Evolutionary conservation across 30 jellyfish, hydroid and myxozoan genomes (phyloP).

Genomic region (Clytia hemisphaerica): DNA sequence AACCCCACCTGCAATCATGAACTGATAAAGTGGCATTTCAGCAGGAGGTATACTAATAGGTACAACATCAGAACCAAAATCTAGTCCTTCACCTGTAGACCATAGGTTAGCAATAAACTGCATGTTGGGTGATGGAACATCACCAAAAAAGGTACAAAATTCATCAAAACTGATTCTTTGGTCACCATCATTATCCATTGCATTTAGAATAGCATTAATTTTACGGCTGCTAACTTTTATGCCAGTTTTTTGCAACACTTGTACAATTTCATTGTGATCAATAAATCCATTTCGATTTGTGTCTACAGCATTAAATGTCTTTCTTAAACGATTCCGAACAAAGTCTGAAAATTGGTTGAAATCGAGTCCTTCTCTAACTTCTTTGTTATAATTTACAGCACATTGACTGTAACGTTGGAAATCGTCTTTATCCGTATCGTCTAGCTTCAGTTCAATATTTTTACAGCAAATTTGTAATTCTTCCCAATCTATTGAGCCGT

Average conservation of each 20-base stretch:
- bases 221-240: slow-evolving; percentile 42
- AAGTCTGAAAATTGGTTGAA: slow-evolving; percentile 50
- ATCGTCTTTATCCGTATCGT: slow-evolving; percentile 17
- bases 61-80: slow-evolving; percentile 72
- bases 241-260: slow-evolving; percentile 35
- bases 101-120: slow-evolving; percentile 45
- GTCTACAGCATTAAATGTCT: slow-evolving; percentile 50
- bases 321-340: slow-evolving; percentile 36
- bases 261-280: slow-evolving; percentile 46
- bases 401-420: slow-evolving; percentile 20
- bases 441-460: slow-evolving; percentile 30
- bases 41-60: slow-evolving; percentile 77
- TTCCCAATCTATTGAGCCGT: slow-evolving; percentile 48
- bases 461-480: slow-evolving; percentile 58
- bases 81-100: slow-evolving; percentile 60
- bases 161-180: slow-evolving; percentile 51
- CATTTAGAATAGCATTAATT: slow-evolving; percentile 34
- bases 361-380: slow-evolving; percentile 15
- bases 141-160: slow-evolving; percentile 67
- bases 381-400: slow-evolving; percentile 33
- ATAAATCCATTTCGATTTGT: slow-evolving; percentile 34
- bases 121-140: slow-evolving; percentile 62
- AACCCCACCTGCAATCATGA: slow-evolving; percentile 80
- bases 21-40: slow-evolving; percentile 65
- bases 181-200: slow-evolving; percentile 62